Evolutionary conservation across 53 echinoderm and acorn worm genomes (phyloP), one percentile per base, ranked within the genome.

Genomic region (Mesocentrotus franciscanus): DNA sequence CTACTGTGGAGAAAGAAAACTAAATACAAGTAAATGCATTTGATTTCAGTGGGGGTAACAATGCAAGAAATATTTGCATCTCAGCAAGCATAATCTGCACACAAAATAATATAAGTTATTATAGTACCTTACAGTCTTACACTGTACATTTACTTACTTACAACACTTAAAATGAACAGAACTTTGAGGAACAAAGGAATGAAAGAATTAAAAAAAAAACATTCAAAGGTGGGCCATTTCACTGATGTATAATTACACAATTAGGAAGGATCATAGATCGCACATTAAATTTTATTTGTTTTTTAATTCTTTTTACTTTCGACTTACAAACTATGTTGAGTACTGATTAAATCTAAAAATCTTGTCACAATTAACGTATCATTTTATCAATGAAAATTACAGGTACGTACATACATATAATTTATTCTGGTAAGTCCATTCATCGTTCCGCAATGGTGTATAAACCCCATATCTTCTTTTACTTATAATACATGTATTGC

Each of bases 1-100:
- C 58, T 42, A 49, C 87, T 87, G 29, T 27, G n/a, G 27, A 42
- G 22, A 42, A 49, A 84, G 4, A 49, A 17, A 20, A 42, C 17
- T 26, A 85, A 57, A 83, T 39, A 49, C 84, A 84, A 9, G 42
- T 15, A 79, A 71, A 79, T 79, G 79, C 36, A 79, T 55, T 24
- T 78, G 24, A 85, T 85, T 85, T 49, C 85, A 85, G 85, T 56
- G 56, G 24, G n/a, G 24, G 9, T 24, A 56, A 85, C 6, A 85
- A 29, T 55, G 9, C 33, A 78, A 66, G 66, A 22, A 22, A 66
- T 22, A 11, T 16, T 22, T 66, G 66, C 66, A 66, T 66, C 22
- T 66, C 66, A 66, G 78, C 11, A 78, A 71, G 24, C 20, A 78
- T 78, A 33, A 78, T 78, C 33, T 78, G 66, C 78, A 84, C 84